Evolutionary conservation across 2,113 vertebrate species (phyloP), one percentile per base, ranked within the genome.

Genomic region (Heliornis fulica): DNA sequence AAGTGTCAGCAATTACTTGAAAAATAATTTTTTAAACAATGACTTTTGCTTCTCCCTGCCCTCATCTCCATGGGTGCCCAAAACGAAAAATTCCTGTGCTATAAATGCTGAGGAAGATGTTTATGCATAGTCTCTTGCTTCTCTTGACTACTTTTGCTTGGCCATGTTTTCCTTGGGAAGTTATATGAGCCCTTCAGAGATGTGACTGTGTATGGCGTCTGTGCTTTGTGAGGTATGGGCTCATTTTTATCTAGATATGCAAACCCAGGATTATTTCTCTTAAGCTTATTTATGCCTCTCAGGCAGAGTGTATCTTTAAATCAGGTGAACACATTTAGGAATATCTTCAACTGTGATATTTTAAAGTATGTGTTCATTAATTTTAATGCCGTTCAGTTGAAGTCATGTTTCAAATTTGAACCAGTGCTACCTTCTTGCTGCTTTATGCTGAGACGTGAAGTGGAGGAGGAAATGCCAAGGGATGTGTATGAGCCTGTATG

Each of bases 1-100:
- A 94, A 97, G 97, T 97, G 85, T 80, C 87, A 97, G 53, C 89
- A 97, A 93, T 96, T 97, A 96, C 93, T 90, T 93, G 32, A 88
- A 93, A 93, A 95, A 87, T 94, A 95, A 83, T 96, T 96, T 89
- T 75, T 79, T 87, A 84, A 95, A 48, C 40, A 53, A n/a, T 91
- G 91, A 91, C 72, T 87, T 97, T 77, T 97, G 15, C 54, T 87
- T 13, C 20, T 45, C 41, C 22, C 51, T 15, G 16, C 87, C 59
- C 83, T 69, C 40, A 95, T 87, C 78, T 96, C 82, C 45, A 54
- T 74, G 41, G 79, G 85, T 53, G 79, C 75, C 26, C 80, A 69
- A 63, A 72, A 51, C 86, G 87, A 83, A 91, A 91, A 32, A 34
- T 84, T 41, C 41, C 57, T 89, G 29, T 69, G 25, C 59, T 79